phyloP scores from a whole-genome alignment of 2,888 invertebrate genomes.

The Nowickia ferox region DNA sequence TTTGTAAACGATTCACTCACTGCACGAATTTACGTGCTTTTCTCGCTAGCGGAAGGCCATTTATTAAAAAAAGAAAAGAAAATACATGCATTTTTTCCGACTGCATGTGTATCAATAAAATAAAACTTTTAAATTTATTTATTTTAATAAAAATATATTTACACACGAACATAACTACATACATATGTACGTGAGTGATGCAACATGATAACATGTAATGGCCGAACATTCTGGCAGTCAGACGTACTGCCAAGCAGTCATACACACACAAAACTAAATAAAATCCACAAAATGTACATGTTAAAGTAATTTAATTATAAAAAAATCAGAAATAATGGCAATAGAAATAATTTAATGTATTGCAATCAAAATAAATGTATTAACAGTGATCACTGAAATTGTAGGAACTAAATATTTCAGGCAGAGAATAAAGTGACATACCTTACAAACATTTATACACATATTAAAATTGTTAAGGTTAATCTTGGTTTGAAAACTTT shows the following conservation, averaged over 20 bases:
- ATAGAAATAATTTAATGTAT: conserved; percentile 39
- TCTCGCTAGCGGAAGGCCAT: not conserved
- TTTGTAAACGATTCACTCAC: conserved; percentile 5
- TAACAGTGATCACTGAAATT: conserved; percentile 5
- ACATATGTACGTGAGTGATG: conserved; percentile 30
- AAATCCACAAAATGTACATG: conserved; percentile 37
- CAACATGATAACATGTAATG: conserved; percentile 6
- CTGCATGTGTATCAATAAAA: conserved; percentile 30
- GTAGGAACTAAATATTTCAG: not conserved
- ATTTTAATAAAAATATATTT: not conserved
- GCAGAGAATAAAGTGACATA: no score
- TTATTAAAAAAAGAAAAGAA: not conserved
- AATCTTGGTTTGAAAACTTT: no score
- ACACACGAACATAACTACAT: not conserved
- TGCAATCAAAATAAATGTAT: conserved; percentile 28
- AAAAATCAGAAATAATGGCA: conserved; percentile 38
- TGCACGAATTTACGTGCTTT: not conserved
- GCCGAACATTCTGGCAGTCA: not conserved
- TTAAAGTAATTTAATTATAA: conserved; percentile 47
- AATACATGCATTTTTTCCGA: not conserved
- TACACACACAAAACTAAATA: conserved; percentile 34
- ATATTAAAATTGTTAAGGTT: no score
- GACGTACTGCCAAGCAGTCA: not conserved
- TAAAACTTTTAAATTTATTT: conserved; percentile 34
- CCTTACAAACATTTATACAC: no score